Percentiles rank a stretch among this genome's conserved stretches.
These are phyloP conservation scores for Cantharis rufa DNA, from an alignment of 2,888 invertebrate genomes.

Conservation along the genomic window DNA sequence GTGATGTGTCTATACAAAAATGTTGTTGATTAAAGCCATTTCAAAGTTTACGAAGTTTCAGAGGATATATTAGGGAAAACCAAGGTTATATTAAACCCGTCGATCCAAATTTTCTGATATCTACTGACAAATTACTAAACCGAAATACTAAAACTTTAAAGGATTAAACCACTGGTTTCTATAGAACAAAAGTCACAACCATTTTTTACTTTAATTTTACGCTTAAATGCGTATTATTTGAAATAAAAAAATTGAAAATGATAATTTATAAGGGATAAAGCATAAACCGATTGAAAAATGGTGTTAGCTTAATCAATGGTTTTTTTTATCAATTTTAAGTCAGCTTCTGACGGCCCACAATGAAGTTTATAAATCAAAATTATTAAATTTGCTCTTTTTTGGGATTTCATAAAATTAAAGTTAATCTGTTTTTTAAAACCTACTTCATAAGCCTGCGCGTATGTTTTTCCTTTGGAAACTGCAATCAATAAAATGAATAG, in stretches of 20 bases:
- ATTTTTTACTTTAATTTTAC: constrained; percentile 25
- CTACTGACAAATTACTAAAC: constrained; percentile 27
- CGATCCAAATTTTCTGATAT: constrained; percentile 22
- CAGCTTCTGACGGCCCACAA: not conserved
- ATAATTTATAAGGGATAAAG: not conserved
- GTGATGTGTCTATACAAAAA: not conserved
- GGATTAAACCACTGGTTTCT: constrained; percentile 20
- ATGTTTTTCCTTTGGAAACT: too few relatives aligned
- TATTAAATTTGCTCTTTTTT: not conserved
- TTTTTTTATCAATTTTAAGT: not conserved
- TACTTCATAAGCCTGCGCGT: too few relatives aligned
- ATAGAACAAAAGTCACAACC: constrained; percentile 21
- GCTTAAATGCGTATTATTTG: constrained; percentile 4
- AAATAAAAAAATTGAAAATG: not conserved
- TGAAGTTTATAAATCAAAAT: not conserved
- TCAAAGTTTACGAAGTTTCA: not conserved
- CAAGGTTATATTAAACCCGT: constrained; percentile 6
- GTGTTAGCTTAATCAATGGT: not conserved
- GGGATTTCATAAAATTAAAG: too few relatives aligned
- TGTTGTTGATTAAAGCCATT: not conserved
- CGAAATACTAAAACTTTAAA: constrained; percentile 27
- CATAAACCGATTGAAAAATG: not conserved
- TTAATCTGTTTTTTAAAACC: too few relatives aligned
- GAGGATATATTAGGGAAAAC: not conserved
- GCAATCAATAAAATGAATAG: too few relatives aligned